Conservation (phyloP, 1,140 invertebrate species). For the Drosophila nikananu region DNA sequence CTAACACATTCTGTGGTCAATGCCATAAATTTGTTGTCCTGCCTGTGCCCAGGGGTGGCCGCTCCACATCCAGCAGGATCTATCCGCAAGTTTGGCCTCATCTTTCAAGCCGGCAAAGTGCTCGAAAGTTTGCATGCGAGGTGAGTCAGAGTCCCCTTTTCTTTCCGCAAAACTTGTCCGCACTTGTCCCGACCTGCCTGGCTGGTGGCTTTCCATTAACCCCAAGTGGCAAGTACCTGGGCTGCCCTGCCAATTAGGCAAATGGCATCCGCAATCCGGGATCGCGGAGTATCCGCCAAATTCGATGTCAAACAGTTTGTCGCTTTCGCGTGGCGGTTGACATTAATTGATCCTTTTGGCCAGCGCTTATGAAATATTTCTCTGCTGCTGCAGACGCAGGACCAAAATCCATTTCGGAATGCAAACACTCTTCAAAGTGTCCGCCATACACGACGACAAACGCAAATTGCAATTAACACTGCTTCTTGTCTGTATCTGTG, state of each 20-base stretch:
- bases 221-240: slow-evolving; percentile 22
- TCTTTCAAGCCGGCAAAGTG: slow-evolving; percentile 56
- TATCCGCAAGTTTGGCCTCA: slow-evolving; percentile 47
- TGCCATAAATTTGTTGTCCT: slow-evolving; percentile 66
- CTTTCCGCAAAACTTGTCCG: slow-evolving; percentile 40
- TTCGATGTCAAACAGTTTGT: slow-evolving; percentile 51
- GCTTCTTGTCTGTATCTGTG: slow-evolving; percentile 25
- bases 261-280: slow-evolving; percentile 31
- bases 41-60: slow-evolving; percentile 33
- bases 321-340: slow-evolving; percentile 38
- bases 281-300: slow-evolving; percentile 17
- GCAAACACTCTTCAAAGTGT: slow-evolving; percentile 69
- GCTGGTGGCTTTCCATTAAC: slow-evolving; percentile 49
- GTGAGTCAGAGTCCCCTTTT: slow-evolving; percentile 40
- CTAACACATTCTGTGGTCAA: slow-evolving; percentile 59
- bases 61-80: slow-evolving; percentile 10
- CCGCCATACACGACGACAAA: slow-evolving; percentile 37
- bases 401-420: slow-evolving; percentile 66
- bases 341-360: slow-evolving; percentile 65
- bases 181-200: slow-evolving; percentile 24
- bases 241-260: slow-evolving; percentile 30
- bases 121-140: slow-evolving; percentile 54
- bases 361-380: slow-evolving; percentile 77
- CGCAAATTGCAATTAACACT: slow-evolving; percentile 75
- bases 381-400: slow-evolving; percentile 45